Evolutionary conservation across 2,113 vertebrate genomes (phyloP).

Genomic region (mouse (Mus musculus)): DNA sequence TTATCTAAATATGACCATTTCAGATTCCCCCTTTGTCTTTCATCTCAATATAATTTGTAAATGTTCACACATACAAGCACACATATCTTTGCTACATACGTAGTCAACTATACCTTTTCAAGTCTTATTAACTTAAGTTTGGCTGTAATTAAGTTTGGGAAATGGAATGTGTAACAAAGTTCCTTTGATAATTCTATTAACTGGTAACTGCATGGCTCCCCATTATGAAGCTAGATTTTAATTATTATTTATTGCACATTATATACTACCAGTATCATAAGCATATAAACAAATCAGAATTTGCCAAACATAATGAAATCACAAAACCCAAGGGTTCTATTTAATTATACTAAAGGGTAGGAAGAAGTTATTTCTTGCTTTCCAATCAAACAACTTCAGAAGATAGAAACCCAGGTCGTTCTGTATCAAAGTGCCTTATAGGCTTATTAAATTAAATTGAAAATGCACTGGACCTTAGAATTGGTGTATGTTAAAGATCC

Average conservation of each 20-base stretch:
- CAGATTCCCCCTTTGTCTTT: slow-evolving; percentile 34
- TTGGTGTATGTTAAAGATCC: not conserved
- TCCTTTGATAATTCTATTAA: slow-evolving; percentile 61
- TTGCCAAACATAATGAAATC: slow-evolving; percentile 56
- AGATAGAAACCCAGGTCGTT: not conserved
- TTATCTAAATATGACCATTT: not conserved
- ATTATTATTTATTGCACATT: slow-evolving; percentile 58
- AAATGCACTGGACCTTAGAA: not conserved
- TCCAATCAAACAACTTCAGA: slow-evolving; percentile 32
- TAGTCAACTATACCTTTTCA: slow-evolving; percentile 16
- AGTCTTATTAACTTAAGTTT: slow-evolving; percentile 60
- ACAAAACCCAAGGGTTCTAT: slow-evolving; percentile 18
- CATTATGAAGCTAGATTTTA: slow-evolving; percentile 55
- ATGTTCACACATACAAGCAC: not conserved
- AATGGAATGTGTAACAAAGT: slow-evolving; percentile 34
- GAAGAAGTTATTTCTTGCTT: slow-evolving; percentile 39
- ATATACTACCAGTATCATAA: slow-evolving; percentile 8
- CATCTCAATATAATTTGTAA: slow-evolving; percentile 10
- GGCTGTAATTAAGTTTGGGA: slow-evolving; percentile 40
- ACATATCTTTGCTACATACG: not conserved
- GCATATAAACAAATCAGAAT: slow-evolving; percentile 24
- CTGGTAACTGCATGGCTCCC: slow-evolving; percentile 42
- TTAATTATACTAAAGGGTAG: slow-evolving; percentile 47
- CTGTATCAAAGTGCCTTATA: not conserved
- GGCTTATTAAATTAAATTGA: slow-evolving; percentile 19